Percentiles rank a stretch among this genome's conserved stretches.
Evolutionary conservation across 2,113 vertebrate species (phyloP).

Genomic region (Oreochromis tanganicae): DNA sequence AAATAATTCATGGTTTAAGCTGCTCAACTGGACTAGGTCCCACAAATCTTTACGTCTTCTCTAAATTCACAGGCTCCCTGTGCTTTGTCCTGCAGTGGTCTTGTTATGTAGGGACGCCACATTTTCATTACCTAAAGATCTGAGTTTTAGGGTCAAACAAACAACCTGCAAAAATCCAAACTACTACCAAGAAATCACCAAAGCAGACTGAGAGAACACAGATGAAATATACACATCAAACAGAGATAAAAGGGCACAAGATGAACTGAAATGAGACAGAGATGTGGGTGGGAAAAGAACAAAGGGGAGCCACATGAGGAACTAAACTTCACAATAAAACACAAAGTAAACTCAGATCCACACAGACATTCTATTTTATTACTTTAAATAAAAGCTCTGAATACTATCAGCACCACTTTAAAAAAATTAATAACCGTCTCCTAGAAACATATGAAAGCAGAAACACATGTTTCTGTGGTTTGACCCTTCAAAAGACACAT

Average conservation of each 20-base stretch:
- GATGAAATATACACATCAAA: background rate
- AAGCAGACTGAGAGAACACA: background rate
- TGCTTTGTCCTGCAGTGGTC: background rate
- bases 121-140: background rate
- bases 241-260: background rate
- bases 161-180: background rate
- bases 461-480: background rate
- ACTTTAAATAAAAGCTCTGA: background rate
- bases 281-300: background rate
- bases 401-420: background rate
- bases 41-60: background rate
- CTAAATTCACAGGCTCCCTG: background rate
- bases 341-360: background rate
- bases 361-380: background rate
- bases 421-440: background rate
- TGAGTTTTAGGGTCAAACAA: background rate
- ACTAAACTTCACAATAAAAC: background rate
- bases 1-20: background rate
- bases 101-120: background rate
- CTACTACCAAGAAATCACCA: background rate
- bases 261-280: background rate
- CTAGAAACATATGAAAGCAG: background rate
- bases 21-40: background rate
- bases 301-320: background rate
- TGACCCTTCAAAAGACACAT: background rate